phyloP scores from a whole-genome alignment of 2,113 vertebrate species.

The Zootoca vivipara region DNA sequence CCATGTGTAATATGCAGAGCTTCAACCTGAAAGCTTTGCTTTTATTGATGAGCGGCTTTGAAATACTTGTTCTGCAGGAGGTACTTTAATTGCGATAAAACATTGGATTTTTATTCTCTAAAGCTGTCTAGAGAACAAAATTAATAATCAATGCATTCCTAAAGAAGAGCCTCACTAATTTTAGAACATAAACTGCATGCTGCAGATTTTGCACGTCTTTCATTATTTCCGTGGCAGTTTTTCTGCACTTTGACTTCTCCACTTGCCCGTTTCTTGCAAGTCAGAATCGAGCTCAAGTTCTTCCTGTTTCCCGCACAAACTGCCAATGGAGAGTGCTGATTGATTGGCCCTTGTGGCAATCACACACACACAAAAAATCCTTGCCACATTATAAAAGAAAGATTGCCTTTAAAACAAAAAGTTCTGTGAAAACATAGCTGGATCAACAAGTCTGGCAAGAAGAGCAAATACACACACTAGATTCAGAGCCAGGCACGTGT shows the following conservation, averaged over 20 bases:
- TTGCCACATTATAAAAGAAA: background rate
- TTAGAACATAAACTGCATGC: background rate
- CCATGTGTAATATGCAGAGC: background rate
- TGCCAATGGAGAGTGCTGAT: background rate
- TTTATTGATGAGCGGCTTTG: background rate
- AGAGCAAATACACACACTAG: background rate
- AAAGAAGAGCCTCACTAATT: background rate
- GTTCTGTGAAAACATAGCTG: background rate
- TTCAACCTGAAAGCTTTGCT: background rate
- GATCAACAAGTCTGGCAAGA: background rate
- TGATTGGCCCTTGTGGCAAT: background rate
- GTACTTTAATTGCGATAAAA: background rate
- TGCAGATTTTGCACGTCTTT: slow-evolving; percentile 2
- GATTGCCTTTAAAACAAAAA: background rate
- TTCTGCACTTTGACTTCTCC: background rate
- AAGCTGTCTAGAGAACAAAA: background rate
- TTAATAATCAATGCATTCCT: background rate
- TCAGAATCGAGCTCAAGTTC: background rate
- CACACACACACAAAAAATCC: background rate
- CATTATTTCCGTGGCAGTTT: background rate
- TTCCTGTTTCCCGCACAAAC: background rate
- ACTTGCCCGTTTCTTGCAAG: background rate
- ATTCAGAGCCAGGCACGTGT: too few relatives aligned
- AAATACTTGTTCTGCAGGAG: background rate
- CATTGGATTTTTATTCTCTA: background rate